Conservation (phyloP, 92 coral and sea anemone species). For the Meandrina meandrites region DNA sequence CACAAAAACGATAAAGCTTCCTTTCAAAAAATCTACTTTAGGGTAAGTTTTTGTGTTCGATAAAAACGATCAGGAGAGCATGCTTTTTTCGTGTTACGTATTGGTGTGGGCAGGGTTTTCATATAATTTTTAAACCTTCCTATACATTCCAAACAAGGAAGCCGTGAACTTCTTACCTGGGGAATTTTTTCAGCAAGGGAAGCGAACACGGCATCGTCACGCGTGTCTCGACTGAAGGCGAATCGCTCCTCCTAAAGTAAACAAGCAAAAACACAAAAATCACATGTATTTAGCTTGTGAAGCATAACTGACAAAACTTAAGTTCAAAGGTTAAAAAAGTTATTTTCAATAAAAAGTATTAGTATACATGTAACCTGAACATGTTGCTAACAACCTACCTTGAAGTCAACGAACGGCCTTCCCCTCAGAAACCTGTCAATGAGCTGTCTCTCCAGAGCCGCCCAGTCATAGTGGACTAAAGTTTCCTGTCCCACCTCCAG, state of each 20-base stretch:
- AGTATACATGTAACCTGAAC: no score
- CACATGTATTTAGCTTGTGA: background rate
- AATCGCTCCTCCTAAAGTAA: slow-evolving; percentile 60
- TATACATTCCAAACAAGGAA: background rate
- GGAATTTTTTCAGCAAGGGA: slow-evolving; percentile 55
- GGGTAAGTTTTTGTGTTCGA: no score
- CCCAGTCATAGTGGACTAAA: slow-evolving; percentile 81
- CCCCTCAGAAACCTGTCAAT: slow-evolving; percentile 81
- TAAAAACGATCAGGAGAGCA: no score
- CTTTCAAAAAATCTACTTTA: background rate
- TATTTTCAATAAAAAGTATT: background rate
- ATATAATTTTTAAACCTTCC: no score
- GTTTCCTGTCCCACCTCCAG: slow-evolving; percentile 85
- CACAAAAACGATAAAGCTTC: background rate
- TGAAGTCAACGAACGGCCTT: slow-evolving; percentile 60
- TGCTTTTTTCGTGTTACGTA: no score
- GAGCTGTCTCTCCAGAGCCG: slow-evolving; percentile 75
- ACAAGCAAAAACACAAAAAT: background rate
- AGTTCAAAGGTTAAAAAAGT: background rate
- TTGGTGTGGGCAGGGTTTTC: no score
- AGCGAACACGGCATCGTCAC: slow-evolving; percentile 63
- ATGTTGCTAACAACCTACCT: slow-evolving; percentile 48
- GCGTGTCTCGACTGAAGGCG: slow-evolving; percentile 68
- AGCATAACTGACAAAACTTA: background rate
- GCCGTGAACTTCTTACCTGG: slow-evolving; percentile 40